Percentiles rank a stretch among this genome's conserved stretches.
These are phyloP conservation scores for Leucozona laternaria DNA, from an alignment of 2,888 invertebrate genomes.

Conservation along the genomic window DNA sequence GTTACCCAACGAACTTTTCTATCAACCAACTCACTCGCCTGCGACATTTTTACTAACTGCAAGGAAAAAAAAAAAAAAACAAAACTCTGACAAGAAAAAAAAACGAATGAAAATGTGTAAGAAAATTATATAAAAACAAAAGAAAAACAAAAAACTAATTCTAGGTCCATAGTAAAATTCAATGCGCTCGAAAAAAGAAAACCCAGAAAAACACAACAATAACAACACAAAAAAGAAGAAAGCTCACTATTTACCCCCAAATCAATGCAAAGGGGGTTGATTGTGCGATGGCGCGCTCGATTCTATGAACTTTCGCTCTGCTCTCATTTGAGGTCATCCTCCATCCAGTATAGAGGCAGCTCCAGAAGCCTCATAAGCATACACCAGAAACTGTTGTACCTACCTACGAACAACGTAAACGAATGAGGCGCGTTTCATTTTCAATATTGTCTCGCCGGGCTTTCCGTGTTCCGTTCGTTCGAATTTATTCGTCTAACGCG, in stretches of 20 bases:
- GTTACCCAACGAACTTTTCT: conserved; percentile 31
- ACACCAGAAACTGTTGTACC: neutral
- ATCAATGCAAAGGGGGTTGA: conserved; percentile 43
- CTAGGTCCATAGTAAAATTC: conserved; percentile 38
- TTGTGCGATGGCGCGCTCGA: conserved; percentile 44
- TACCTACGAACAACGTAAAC: neutral
- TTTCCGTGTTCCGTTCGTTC: conserved; percentile 17
- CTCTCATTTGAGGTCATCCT: conserved; percentile 43
- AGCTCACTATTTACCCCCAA: conserved; percentile 41
- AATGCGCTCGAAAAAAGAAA: conserved; percentile 6
- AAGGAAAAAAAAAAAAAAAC: neutral
- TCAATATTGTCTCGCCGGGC: conserved; percentile 33
- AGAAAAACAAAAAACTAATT: neutral
- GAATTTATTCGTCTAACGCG: neutral
- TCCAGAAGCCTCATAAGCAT: conserved; percentile 15
- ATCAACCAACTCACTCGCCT: neutral
- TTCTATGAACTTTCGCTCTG: conserved; percentile 39
- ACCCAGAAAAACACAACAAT: neutral
- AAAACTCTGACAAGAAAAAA: neutral
- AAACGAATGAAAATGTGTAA: conserved; percentile 29
- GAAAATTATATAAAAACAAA: conserved; percentile 37
- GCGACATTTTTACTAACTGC: conserved; percentile 16
- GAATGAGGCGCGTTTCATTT: conserved; percentile 18
- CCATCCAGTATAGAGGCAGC: neutral
- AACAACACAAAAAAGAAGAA: conserved; percentile 9